phyloP scores from a whole-genome alignment of 2,888 invertebrate species.

The Heliothis peltigera region DNA sequence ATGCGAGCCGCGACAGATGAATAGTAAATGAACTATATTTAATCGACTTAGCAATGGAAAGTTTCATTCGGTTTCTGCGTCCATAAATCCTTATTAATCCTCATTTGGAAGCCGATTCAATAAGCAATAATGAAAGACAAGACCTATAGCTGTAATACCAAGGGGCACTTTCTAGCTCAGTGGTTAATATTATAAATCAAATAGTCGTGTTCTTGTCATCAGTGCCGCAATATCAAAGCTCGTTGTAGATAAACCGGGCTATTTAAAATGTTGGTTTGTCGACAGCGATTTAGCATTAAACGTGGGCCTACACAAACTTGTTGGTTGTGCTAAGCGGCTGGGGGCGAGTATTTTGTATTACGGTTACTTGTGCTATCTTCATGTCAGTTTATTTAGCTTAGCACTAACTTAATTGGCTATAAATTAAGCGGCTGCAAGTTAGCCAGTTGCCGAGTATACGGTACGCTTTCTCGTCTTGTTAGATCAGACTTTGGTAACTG shows the following conservation, averaged over 20 bases:
- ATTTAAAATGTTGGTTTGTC: conserved; percentile 74
- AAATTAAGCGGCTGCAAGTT: conserved; percentile 84
- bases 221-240: conserved; percentile 77
- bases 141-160: conserved; percentile 73
- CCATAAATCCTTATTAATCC: conserved; percentile 85
- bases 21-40: conserved; percentile 74
- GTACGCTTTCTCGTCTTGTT: conserved; percentile 77
- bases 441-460: conserved; percentile 77
- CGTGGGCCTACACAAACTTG: conserved; percentile 70
- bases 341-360: conserved; percentile 75
- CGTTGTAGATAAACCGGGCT: conserved; percentile 73
- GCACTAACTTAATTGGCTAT: conserved; percentile 88
- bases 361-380: conserved; percentile 83
- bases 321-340: conserved; percentile 65
- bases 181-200: conserved; percentile 82
- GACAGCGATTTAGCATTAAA: conserved; percentile 66
- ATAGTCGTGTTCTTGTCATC: conserved; percentile 83
- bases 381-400: conserved; percentile 86
- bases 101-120: conserved; percentile 82
- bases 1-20: conserved; percentile 74
- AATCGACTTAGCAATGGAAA: conserved; percentile 71
- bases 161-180: conserved; percentile 73
- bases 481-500: conserved; percentile 72
- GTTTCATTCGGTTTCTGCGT: conserved; percentile 70
- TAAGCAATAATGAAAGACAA: conserved; percentile 80